Percentiles rank a stretch among this genome's conserved stretches.
These are phyloP conservation scores for Rotaria macrura DNA, from an alignment of 2,888 invertebrate genomes.

Conservation along the genomic window DNA sequence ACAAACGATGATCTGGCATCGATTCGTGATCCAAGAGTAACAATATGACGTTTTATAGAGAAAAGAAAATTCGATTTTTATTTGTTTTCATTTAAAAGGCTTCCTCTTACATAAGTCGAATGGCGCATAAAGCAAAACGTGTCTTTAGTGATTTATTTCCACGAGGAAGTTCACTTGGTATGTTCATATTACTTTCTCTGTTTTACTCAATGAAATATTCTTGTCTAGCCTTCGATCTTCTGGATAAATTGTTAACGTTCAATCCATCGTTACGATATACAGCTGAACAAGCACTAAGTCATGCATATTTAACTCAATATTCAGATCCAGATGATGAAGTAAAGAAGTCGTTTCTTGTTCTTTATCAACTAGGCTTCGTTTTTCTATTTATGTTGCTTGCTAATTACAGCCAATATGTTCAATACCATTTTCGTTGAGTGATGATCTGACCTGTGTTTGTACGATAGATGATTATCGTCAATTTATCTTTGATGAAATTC, in stretches of 20 bases:
- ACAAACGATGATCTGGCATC: conserved; percentile 90
- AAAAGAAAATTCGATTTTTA: neutral
- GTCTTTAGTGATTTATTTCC: neutral
- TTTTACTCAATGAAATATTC: neutral
- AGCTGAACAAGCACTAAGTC: conserved; percentile 90
- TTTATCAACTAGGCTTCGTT: neutral
- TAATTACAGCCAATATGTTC: conserved; percentile 2
- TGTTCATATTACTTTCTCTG: neutral
- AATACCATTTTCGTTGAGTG: conserved; percentile 19
- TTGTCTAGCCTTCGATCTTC: conserved; percentile 68
- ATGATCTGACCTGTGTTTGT: neutral
- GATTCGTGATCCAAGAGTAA: conserved; percentile 91
- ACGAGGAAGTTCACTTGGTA: conserved; percentile 2
- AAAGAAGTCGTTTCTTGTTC: conserved; percentile 40
- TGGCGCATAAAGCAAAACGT: neutral
- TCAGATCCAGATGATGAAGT: conserved; percentile 99
- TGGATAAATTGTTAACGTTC: conserved; percentile 97
- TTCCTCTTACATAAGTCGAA: neutral
- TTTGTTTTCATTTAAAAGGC: neutral
- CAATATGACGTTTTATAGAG: conserved; percentile 24
- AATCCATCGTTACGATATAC: conserved; percentile 89
- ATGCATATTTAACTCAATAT: conserved; percentile 97
- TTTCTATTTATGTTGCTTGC: neutral
- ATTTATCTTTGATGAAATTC: conserved; percentile 13
- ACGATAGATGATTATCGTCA: neutral